Evolutionary conservation across 2,888 invertebrate species (phyloP).

Genomic region (Athalia circularis): DNA sequence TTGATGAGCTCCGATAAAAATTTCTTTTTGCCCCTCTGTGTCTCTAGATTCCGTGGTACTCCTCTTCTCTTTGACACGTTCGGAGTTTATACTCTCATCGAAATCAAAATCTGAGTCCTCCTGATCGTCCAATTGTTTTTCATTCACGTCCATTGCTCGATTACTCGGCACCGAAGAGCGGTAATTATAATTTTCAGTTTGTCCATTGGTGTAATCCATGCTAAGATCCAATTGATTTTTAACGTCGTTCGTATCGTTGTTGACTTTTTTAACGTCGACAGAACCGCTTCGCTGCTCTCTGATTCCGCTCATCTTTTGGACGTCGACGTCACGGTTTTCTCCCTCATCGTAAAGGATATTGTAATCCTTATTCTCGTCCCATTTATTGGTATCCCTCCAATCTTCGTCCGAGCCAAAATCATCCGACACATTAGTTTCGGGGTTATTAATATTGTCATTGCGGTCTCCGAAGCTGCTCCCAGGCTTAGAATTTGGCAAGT

Average conservation of each 20-base stretch:
- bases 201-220: conserved; percentile 64
- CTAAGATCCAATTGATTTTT: conserved; percentile 58
- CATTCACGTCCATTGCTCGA: conserved; percentile 48
- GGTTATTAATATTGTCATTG: conserved; percentile 43
- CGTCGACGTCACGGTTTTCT: conserved; percentile 54
- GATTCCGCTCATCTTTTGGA: conserved; percentile 56
- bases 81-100: conserved; percentile 51
- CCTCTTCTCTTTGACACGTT: conserved; percentile 3
- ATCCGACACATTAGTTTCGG: conserved; percentile 43
- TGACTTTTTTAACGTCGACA: conserved; percentile 47
- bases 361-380: conserved; percentile 61
- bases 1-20: conserved; percentile 18
- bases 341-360: conserved; percentile 62
- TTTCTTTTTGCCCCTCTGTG: conserved; percentile 37
- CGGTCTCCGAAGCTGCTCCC: conserved; percentile 51
- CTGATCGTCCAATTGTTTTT: conserved; percentile 38
- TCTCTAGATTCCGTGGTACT: neutral
- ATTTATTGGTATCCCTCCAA: conserved; percentile 57
- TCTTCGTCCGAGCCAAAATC: conserved; percentile 53
- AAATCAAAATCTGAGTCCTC: conserved; percentile 52
- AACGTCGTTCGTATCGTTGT: conserved; percentile 52
- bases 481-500: conserved; percentile 51
- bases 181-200: conserved; percentile 54
- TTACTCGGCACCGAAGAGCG: conserved; percentile 49
- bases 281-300: conserved; percentile 63